Conservation (phyloP, 2,113 vertebrate genomes). For the Grantiella picta region DNA sequence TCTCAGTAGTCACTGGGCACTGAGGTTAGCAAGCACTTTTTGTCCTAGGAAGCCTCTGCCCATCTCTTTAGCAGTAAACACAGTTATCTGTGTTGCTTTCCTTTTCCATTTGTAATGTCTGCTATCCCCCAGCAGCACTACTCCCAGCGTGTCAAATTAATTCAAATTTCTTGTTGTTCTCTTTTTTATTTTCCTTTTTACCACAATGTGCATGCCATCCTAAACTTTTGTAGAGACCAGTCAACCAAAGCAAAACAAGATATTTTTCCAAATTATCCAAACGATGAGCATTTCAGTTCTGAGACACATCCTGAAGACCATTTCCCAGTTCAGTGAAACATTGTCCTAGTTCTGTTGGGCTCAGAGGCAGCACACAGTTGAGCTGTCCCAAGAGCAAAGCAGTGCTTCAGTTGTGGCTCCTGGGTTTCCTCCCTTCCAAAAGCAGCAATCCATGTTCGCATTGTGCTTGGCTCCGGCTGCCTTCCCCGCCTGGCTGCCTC, state of each 20-base stretch:
- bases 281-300: conserved; percentile 32
- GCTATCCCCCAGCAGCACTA: background rate
- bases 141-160: background rate
- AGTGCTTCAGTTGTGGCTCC: conserved; percentile 30
- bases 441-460: background rate
- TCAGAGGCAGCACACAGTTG: background rate
- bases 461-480: background rate
- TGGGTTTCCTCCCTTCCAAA: conserved; percentile 31
- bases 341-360: background rate
- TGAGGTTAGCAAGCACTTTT: background rate
- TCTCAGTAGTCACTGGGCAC: background rate
- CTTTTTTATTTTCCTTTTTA: background rate
- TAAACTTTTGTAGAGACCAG: conserved; percentile 32
- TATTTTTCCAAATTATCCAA: conserved; percentile 20
- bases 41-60: background rate
- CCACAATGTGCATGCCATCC: conserved; percentile 37
- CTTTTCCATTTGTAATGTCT: background rate
- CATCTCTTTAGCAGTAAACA: background rate
- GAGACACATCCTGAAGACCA: background rate
- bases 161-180: conserved; percentile 17
- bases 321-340: background rate
- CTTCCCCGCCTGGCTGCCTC: background rate
- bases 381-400: conserved; percentile 6
- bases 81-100: background rate
- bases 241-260: conserved; percentile 19